Evolutionary conservation across 2,797 vertebrate genomes (phyloP).

Genomic region (Dromococcyx pavoninus): DNA sequence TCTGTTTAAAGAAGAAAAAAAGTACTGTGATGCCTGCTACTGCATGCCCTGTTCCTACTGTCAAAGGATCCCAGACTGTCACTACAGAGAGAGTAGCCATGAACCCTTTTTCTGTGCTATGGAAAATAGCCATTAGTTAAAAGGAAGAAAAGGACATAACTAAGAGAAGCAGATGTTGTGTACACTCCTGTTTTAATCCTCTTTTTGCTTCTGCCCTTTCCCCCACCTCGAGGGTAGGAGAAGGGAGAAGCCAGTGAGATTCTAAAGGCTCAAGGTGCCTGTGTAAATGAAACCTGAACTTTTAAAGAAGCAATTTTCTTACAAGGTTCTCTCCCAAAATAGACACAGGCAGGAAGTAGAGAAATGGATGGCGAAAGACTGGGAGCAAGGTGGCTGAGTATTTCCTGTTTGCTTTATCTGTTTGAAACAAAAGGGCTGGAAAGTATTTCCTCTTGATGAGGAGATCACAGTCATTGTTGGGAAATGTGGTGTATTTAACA

Average conservation of each 20-base stretch:
- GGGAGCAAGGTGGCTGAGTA: background rate
- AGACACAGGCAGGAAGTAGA: background rate
- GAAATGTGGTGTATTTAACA: background rate
- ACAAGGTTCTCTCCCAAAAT: background rate
- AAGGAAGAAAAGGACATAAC: background rate
- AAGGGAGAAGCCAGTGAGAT: background rate
- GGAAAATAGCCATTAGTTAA: background rate
- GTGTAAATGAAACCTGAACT: accelerated
- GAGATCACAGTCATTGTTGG: background rate
- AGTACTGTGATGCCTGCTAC: background rate
- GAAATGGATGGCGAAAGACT: background rate
- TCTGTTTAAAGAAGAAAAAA: background rate
- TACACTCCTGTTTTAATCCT: background rate
- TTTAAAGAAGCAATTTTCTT: background rate
- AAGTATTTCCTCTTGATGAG: conserved; percentile 3
- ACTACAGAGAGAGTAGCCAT: background rate
- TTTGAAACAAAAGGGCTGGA: background rate
- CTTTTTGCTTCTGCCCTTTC: background rate
- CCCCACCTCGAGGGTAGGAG: background rate
- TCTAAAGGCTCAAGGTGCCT: background rate
- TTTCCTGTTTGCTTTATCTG: conserved; percentile 16
- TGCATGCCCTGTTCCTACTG: background rate
- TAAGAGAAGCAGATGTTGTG: background rate
- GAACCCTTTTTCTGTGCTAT: background rate
- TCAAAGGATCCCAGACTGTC: background rate